Evolutionary conservation across 2,888 invertebrate genomes (phyloP).

Genomic region (Nomada fucata): DNA sequence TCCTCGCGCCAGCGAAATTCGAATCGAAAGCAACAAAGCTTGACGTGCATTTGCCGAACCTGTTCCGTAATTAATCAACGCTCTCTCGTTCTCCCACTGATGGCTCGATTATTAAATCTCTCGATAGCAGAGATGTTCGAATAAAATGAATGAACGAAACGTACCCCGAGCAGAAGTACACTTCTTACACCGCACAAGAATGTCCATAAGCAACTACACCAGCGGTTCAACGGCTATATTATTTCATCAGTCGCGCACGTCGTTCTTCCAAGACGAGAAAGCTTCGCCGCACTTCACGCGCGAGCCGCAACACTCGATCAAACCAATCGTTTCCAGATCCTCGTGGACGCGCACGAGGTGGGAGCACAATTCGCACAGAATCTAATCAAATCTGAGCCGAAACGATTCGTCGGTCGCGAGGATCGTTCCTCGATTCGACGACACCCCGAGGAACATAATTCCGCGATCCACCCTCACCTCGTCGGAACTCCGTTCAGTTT

Average conservation of each 20-base stretch:
- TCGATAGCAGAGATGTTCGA: no score
- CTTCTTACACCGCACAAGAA: background rate
- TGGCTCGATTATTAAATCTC: no score
- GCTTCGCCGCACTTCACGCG: background rate
- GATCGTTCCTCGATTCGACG: background rate
- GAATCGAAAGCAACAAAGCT: background rate
- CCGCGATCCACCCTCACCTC: background rate
- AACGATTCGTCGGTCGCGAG: background rate
- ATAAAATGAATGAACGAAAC: no score
- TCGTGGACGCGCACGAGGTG: background rate
- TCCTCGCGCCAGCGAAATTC: background rate
- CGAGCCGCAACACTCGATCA: background rate
- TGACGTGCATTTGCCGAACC: no score
- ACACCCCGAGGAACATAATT: background rate
- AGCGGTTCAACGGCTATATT: background rate
- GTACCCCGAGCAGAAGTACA: no score
- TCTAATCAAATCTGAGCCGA: background rate
- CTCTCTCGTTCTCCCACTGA: no score
- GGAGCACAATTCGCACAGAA: background rate
- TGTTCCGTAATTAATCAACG: no score
- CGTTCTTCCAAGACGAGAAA: background rate
- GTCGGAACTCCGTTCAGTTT: background rate
- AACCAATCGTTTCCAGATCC: background rate
- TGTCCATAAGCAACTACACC: background rate
- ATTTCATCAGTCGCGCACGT: background rate